Evolutionary conservation across 2,113 vertebrate species (phyloP), one percentile per base, ranked within the genome.

Genomic region (Rissa tridactyla): DNA sequence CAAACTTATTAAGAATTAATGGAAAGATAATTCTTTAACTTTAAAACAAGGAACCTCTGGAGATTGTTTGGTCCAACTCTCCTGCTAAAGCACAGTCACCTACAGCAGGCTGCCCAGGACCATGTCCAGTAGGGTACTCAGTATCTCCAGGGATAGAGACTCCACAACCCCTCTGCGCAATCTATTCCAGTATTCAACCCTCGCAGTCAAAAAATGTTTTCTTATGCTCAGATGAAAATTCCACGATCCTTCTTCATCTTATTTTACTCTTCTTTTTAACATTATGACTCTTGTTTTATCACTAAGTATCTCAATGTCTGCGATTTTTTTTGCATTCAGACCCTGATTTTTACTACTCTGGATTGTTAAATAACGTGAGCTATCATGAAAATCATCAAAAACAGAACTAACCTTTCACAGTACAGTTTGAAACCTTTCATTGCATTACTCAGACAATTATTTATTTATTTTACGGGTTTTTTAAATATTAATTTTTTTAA

Each of bases 61-160:
- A 86, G 54, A 70, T 0, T 25, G 58, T 4, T 51, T 22, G 12
- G n/a, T 29, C 38, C 42, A 69, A 10, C 9, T 15, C 40, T 49
- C 26, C 72, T 57, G n/a, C 25, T 9, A n/a, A 82, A 73, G 60
- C 64, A 78, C 1, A 0, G 34, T 30, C 57, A 86, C 18, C 21
- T 13, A 7, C 5, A 19, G 29, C 30, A 70, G 27, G 10, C 12
- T 70, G 72, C 17, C 44, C 58, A 81, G 64, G 18, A 27, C 32
- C 52, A 38, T 0, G 0, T 20, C 32, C 5, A 8, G 52, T 8
- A 34, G 20, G 6, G 12, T 61, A 10, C 30, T 58, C 62, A 47
- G 10, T 2, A 47, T 2, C 55, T 54, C 42, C 69, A 73, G 5
- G 60, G 51, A 62, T 30, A 62, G 44, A 83, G 34, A 73, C 21